These are phyloP conservation scores for Ostrea denselamellosa DNA, from an alignment of 1,140 invertebrate species.

Conservation along the genomic window DNA sequence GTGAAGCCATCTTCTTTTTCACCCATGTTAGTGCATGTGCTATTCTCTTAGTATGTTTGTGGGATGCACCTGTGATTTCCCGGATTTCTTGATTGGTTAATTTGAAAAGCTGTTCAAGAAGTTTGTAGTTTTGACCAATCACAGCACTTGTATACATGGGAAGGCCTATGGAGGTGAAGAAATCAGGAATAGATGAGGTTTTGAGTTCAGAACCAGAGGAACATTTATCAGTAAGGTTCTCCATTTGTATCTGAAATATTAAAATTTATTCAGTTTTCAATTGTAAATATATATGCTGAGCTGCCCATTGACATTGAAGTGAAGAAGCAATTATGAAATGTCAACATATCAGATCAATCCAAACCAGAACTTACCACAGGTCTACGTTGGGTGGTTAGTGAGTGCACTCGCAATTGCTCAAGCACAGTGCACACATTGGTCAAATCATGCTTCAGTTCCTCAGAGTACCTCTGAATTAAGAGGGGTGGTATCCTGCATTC, in stretches of 20 bases:
- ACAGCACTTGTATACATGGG: slow-evolving; percentile 78
- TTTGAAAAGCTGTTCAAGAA: slow-evolving; percentile 65
- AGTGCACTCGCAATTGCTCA: slow-evolving; percentile 75
- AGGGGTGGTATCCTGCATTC: slow-evolving; percentile 79
- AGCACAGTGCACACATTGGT: slow-evolving; percentile 76
- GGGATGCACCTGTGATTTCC: slow-evolving; percentile 64
- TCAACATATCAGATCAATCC: neutral
- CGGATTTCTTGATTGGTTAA: slow-evolving; percentile 66
- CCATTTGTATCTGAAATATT: slow-evolving; percentile 76
- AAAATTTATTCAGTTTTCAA: neutral
- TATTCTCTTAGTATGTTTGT: slow-evolving; percentile 71
- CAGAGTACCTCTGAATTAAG: slow-evolving; percentile 78
- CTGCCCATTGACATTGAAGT: too few relatives aligned
- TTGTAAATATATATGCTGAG: neutral
- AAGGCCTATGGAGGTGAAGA: slow-evolving; percentile 79
- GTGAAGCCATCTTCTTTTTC: slow-evolving; percentile 65
- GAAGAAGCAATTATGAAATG: neutral
- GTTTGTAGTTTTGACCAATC: slow-evolving; percentile 54
- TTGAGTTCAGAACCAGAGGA: slow-evolving; percentile 74
- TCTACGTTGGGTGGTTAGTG: slow-evolving; percentile 66
- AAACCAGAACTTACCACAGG: slow-evolving; percentile 61
- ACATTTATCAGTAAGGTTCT: slow-evolving; percentile 75
- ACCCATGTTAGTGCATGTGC: slow-evolving; percentile 74
- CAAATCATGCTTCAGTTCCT: slow-evolving; percentile 77
- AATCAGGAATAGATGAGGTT: slow-evolving; percentile 75